These are phyloP conservation scores for Tenthredo livida DNA, from an alignment of 2,888 invertebrate genomes.

Conservation along the genomic window DNA sequence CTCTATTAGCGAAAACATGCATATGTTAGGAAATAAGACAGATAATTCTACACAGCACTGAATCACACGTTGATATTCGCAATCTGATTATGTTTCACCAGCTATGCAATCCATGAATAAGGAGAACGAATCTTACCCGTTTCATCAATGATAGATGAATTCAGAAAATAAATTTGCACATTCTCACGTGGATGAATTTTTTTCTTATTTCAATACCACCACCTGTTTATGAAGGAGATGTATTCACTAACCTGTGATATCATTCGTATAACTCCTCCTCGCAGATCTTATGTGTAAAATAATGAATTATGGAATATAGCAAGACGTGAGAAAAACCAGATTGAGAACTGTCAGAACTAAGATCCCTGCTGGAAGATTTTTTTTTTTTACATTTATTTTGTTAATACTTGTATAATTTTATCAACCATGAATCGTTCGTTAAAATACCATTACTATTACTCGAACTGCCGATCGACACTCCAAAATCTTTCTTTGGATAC, in stretches of 20 bases:
- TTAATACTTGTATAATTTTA: not conserved
- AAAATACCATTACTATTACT: not conserved
- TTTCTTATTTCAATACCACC: not conserved
- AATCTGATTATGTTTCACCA: too few relatives aligned
- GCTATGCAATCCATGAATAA: too few relatives aligned
- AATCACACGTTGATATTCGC: not conserved
- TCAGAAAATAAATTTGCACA: not conserved
- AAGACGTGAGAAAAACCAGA: not conserved
- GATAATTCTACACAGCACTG: not conserved
- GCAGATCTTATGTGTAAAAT: not conserved
- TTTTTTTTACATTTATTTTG: not conserved
- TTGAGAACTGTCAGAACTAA: constrained; percentile 10
- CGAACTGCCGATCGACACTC: not conserved
- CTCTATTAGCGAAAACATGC: not conserved
- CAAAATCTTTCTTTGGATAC: not conserved
- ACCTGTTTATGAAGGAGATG: not conserved
- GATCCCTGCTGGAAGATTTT: not conserved
- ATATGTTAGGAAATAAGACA: not conserved
- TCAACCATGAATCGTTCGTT: not conserved
- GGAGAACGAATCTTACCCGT: too few relatives aligned
- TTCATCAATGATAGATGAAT: not conserved
- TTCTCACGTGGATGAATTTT: not conserved
- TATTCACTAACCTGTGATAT: constrained; percentile 13
- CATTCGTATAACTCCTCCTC: not conserved
- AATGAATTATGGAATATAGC: not conserved